These are phyloP conservation scores for Micropterix aruncella DNA, from an alignment of 2,888 invertebrate genomes.

Conservation along the genomic window DNA sequence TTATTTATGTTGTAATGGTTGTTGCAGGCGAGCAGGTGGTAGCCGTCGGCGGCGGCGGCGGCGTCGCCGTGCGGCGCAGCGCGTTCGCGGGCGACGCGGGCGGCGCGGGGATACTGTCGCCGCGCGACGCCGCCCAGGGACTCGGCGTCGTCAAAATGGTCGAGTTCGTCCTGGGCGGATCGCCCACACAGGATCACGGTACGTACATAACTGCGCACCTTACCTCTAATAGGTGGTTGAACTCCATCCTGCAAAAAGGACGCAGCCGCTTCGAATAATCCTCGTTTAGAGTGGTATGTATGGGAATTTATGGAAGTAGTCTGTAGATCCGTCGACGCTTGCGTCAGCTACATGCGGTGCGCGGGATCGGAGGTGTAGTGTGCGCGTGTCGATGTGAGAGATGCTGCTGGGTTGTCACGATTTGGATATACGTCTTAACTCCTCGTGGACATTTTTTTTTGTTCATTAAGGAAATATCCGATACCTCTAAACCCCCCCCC, in stretches of 20 bases:
- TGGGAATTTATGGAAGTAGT: no score
- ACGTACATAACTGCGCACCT: no score
- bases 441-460: no score
- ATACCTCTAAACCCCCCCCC: no score
- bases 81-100: constrained; percentile 48
- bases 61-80: constrained; percentile 49
- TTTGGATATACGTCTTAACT: no score
- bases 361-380: no score
- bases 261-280: no score
- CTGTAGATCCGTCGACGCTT: not conserved
- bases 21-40: constrained; percentile 7
- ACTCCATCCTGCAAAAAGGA: not conserved
- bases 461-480: no score
- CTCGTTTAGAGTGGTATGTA: no score
- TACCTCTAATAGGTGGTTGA: not conserved
- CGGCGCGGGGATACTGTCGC: constrained; percentile 46
- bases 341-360: not conserved
- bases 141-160: constrained; percentile 97
- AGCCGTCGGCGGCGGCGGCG: constrained; percentile 45
- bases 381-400: no score
- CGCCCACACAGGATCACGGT: constrained; percentile 44
- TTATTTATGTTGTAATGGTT: no score
- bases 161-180: constrained; percentile 90
- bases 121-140: constrained; percentile 78
- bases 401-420: no score